Evolutionary conservation across 2,888 invertebrate genomes (phyloP).

Genomic region (Stenchaetothrips biformis): DNA sequence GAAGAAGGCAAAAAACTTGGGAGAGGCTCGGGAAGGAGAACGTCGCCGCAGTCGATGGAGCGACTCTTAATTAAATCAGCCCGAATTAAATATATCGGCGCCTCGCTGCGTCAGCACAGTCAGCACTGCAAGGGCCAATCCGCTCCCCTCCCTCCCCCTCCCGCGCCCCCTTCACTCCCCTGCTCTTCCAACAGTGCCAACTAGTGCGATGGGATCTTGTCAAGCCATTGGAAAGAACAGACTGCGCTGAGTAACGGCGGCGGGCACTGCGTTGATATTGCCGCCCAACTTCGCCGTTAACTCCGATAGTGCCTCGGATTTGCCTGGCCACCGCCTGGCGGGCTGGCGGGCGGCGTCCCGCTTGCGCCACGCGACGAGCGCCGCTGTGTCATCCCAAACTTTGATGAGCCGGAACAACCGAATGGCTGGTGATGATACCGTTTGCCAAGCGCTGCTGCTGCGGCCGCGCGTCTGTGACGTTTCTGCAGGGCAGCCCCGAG

Average conservation of each 20-base stretch:
- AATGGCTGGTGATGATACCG: too few relatives aligned
- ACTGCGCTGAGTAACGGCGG: too few relatives aligned
- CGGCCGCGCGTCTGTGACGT: background rate
- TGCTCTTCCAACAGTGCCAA: background rate
- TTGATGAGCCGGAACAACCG: background rate
- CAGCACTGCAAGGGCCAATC: background rate
- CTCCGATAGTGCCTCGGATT: background rate
- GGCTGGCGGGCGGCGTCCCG: background rate
- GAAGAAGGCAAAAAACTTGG: background rate
- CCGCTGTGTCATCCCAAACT: background rate
- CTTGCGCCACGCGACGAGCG: background rate
- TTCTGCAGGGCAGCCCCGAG: background rate
- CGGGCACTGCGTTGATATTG: too few relatives aligned
- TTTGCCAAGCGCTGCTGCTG: background rate
- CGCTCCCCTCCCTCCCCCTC: background rate
- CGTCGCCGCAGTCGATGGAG: background rate
- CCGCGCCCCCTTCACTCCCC: background rate
- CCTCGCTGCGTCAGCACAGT: constrained; percentile 10
- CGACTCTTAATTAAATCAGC: constrained; percentile 23
- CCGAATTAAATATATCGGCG: constrained; percentile 14
- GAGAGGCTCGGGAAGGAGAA: background rate
- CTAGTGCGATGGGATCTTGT: too few relatives aligned
- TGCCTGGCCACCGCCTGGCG: background rate
- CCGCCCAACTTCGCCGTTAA: background rate
- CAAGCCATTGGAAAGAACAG: too few relatives aligned